phyloP scores from a whole-genome alignment of 2,888 invertebrate genomes.

The Tipula helvola region DNA sequence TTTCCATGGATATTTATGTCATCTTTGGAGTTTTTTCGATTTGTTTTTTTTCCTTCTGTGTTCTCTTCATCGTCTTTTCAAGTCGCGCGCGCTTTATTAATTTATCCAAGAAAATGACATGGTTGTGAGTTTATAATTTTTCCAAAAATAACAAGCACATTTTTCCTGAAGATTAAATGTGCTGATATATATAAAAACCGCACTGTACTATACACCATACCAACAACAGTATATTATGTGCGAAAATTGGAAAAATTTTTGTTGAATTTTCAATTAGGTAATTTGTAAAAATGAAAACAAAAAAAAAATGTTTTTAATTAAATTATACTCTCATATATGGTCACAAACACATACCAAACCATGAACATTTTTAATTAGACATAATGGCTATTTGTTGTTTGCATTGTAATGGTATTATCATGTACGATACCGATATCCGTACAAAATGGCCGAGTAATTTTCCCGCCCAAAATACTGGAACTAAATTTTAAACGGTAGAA shows the following conservation, averaged over 20 bases:
- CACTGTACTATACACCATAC: not conserved
- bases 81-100: not conserved
- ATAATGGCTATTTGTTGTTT: not conserved
- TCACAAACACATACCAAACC: not conserved
- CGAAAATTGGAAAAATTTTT: not conserved
- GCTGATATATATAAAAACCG: not conserved
- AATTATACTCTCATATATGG: not conserved
- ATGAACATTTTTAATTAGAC: not conserved
- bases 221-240: not conserved
- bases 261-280: not conserved
- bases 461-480: not conserved
- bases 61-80: not conserved
- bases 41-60: not conserved
- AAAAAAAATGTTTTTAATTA: not conserved
- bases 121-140: not conserved
- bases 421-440: not conserved
- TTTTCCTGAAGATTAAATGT: not conserved
- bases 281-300: not conserved
- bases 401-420: not conserved
- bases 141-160: not conserved
- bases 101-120: not conserved
- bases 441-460: not conserved
- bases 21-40: not conserved
- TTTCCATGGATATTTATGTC: not conserved
- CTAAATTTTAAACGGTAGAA: not conserved